Conservation (phyloP, 2,888 invertebrate genomes). For the Seira ritae region DNA sequence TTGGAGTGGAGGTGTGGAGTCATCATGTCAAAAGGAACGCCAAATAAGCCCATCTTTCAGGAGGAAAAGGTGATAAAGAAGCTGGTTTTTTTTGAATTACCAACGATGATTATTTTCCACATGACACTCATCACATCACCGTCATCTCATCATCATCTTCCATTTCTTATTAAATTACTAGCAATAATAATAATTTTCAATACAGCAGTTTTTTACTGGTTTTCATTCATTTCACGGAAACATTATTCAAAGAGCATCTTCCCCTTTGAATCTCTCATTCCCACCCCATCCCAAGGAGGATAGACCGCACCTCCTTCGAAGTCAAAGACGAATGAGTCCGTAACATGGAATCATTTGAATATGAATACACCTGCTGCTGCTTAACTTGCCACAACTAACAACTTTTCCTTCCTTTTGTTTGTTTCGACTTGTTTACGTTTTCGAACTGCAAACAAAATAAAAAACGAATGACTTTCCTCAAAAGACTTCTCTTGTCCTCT, state of each 20-base stretch:
- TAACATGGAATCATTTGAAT: slow-evolving; percentile 40
- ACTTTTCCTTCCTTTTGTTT: not conserved
- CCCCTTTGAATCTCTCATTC: slow-evolving; percentile 20
- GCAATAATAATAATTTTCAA: slow-evolving; percentile 43
- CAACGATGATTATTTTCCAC: not conserved
- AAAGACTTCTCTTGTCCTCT: not conserved
- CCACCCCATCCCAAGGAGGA: not conserved
- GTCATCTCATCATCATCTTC: slow-evolving; percentile 39
- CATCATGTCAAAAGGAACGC: not conserved
- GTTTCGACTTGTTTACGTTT: not conserved
- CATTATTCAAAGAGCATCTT: not conserved
- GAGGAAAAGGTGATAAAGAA: not conserved
- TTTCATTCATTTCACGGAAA: not conserved
- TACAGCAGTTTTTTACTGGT: slow-evolving; percentile 29
- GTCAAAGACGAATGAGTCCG: not conserved
- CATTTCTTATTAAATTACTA: slow-evolving; percentile 48
- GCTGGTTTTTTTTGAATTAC: not conserved
- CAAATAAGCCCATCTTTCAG: not conserved
- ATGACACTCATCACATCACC: too few relatives aligned
- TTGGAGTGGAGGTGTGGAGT: not conserved
- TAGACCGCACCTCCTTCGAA: not conserved
- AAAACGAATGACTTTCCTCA: not conserved
- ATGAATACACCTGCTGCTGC: slow-evolving; percentile 37
- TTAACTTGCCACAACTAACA: not conserved
- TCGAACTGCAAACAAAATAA: not conserved